These are phyloP conservation scores for Drosophila sproati DNA, from an alignment of 1,140 invertebrate species.

Conservation along the genomic window DNA sequence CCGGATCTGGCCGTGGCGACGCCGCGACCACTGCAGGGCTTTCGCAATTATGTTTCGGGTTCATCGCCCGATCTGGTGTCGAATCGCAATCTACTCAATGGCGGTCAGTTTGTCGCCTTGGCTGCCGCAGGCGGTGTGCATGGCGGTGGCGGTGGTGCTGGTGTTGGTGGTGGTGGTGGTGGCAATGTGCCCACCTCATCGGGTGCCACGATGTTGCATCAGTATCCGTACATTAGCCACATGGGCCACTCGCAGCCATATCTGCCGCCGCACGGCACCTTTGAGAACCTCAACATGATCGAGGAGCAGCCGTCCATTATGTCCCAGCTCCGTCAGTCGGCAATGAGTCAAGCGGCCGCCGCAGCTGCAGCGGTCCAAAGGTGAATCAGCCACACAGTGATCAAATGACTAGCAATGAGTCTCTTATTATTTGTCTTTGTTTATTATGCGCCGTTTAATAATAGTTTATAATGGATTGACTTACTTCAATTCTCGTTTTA, in stretches of 20 bases:
- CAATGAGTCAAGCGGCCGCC: conserved; percentile 70
- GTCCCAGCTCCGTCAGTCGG: conserved; percentile 77
- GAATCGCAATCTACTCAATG: conserved; percentile 86
- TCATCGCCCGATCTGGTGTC: conserved; percentile 92
- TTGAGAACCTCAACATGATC: conserved; percentile 88
- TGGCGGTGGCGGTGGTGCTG: conserved; percentile 36
- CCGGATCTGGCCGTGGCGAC: conserved; percentile 91
- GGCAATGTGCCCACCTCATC: conserved; percentile 68
- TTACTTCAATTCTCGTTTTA: background rate
- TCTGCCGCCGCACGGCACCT: conserved; percentile 88
- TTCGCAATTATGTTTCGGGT: conserved; percentile 88
- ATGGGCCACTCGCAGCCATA: conserved; percentile 86
- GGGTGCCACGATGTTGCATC: conserved; percentile 76
- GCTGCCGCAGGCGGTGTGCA: conserved; percentile 38
- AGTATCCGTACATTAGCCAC: conserved; percentile 81
- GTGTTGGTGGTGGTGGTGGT: background rate
- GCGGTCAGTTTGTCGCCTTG: conserved; percentile 60
- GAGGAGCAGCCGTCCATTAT: conserved; percentile 85
- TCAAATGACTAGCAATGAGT: no score
- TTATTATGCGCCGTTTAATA: no score
- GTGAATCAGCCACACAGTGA: conserved; percentile 22
- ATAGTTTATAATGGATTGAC: no score
- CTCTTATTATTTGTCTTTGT: no score
- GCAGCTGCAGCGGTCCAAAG: conserved; percentile 60
- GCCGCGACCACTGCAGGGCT: conserved; percentile 85